Evolutionary conservation across 2,888 invertebrate species (phyloP).

Genomic region (Dexiosoma caninum): DNA sequence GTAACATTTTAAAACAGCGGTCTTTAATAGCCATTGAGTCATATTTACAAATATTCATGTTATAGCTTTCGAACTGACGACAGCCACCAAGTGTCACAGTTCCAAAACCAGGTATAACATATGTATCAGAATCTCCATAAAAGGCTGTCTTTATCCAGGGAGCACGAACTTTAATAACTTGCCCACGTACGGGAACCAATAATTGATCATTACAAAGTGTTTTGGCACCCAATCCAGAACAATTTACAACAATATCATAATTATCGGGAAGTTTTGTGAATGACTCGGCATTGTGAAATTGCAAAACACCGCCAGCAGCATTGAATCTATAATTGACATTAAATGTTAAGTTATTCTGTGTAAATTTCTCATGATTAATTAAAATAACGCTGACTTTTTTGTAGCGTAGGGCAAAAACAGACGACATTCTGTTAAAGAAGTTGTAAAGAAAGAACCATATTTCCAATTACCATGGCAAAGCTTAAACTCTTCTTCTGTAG

Average conservation of each 20-base stretch:
- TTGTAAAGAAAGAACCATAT: constrained; percentile 89
- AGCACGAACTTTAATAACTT: constrained; percentile 88
- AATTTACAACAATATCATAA: constrained; percentile 88
- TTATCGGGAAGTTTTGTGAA: constrained; percentile 82
- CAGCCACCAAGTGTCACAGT: constrained; percentile 90
- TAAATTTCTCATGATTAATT: too few species aligned
- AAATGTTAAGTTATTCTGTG: background rate
- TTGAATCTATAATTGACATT: constrained; percentile 78
- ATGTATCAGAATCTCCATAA: constrained; percentile 91
- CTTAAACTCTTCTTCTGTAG: constrained; percentile 85
- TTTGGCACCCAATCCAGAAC: constrained; percentile 90
- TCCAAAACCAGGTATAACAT: constrained; percentile 88
- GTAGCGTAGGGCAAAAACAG: constrained; percentile 89
- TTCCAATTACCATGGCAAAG: constrained; percentile 87
- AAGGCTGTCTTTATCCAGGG: constrained; percentile 94
- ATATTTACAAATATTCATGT: constrained; percentile 82
- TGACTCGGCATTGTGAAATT: constrained; percentile 80
- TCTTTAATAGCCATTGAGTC: constrained; percentile 88
- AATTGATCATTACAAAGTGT: constrained; percentile 85
- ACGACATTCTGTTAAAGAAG: constrained; percentile 86
- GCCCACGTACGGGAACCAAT: constrained; percentile 89
- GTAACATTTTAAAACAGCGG: constrained; percentile 86
- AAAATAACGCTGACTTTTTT: constrained; percentile 80
- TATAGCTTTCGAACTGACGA: constrained; percentile 89
- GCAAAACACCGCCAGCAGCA: constrained; percentile 82